Evolutionary conservation across 1,140 invertebrate species (phyloP).

Genomic region (Papilio machaon): DNA sequence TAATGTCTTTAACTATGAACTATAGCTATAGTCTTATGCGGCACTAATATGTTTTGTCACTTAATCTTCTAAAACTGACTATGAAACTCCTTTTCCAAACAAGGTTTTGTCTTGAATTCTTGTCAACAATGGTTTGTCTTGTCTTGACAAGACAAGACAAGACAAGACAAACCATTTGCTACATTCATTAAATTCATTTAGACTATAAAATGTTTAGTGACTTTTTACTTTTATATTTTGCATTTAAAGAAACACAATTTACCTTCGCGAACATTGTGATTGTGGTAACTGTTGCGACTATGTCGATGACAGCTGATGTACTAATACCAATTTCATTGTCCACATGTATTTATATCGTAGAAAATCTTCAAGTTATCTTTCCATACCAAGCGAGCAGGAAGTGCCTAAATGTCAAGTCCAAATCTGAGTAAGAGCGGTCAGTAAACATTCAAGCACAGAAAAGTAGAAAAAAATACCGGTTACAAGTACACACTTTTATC

Average conservation of each 20-base stretch:
- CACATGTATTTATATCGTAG: constrained; percentile 48
- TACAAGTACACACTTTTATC: constrained; percentile 31
- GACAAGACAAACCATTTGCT: neutral
- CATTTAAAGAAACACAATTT: constrained; percentile 35
- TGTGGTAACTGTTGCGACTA: constrained; percentile 51
- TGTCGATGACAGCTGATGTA: constrained; percentile 45
- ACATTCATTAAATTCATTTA: neutral
- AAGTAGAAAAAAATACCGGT: constrained; percentile 25
- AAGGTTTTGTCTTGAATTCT: no score
- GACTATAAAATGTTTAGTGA: neutral
- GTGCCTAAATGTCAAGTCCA: constrained; percentile 45
- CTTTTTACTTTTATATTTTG: neutral
- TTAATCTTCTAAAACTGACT: no score
- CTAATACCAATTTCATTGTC: constrained; percentile 42
- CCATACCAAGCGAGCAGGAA: constrained; percentile 45
- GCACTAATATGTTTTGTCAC: neutral
- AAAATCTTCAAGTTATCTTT: constrained; percentile 43
- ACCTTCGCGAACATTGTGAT: constrained; percentile 61
- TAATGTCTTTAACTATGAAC: neutral
- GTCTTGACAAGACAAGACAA: no score
- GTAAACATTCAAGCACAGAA: constrained; percentile 1
- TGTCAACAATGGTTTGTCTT: no score
- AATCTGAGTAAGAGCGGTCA: constrained; percentile 16
- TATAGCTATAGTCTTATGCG: neutral
- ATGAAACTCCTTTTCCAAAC: no score